Base-by-base conservation (phyloP, 2,113 vertebrate species). In the Corythornis cristatus region DNA sequence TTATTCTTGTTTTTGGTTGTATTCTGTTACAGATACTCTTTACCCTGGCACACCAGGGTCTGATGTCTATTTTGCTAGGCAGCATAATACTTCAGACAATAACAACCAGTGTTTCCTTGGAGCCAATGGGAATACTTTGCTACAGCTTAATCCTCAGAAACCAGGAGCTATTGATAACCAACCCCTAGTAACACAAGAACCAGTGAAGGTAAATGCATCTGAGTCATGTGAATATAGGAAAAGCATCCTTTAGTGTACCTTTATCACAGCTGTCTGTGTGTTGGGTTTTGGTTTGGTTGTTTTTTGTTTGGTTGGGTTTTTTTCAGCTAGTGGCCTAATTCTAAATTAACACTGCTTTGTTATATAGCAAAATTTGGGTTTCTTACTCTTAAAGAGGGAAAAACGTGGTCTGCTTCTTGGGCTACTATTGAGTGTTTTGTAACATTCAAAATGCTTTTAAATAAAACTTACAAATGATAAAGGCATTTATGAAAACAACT, bases 151-250 rank as follows among this genome's bases (percentile, higher is more conserved):
- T 79, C 98, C 98, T 86, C 99, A 99, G 95, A 98, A 98, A 89
- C 99, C 99, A 8, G 99, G 99, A 92, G 99, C 99, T 62, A 99
- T 99, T 57, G 99, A 99, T 95, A 99, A 99, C 98, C 99, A 99
- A 86, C 97, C 98, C 5, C 97, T 99, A 65, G 99, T 99, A 91
- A 99, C 97, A 23, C 99, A 99, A 35, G 99, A 99, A 45, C 98
- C 98, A 46, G 97, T 99, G 90, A 99, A 99, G 98, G 99, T 98
- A 97, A 94, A 51, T 90, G 74, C 13, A 13, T 26, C 60, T 46
- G 33, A 40, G 23, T 50, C 43, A 7, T 8, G 25, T 33, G 15
- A 65, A 21, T 2, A 3, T 6, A 50, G 50, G 3, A 50, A 70
- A 79, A 75, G 5, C 19, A 23, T 4, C 11, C 43, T 81, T 53